Evolutionary conservation across 1,140 invertebrate species (phyloP).

Genomic region (Listronotus oregonensis): DNA sequence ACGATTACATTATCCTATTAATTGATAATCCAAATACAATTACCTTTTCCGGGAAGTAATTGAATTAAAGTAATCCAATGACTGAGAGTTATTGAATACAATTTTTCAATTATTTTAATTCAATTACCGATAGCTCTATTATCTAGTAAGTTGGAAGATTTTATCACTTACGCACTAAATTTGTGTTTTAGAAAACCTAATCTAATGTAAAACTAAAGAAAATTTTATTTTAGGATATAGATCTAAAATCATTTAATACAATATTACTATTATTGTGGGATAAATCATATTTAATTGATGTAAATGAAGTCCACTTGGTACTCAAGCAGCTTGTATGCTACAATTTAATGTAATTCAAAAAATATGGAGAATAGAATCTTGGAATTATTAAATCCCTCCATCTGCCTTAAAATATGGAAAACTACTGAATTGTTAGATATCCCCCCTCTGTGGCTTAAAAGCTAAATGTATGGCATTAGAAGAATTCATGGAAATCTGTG

Average conservation of each 20-base stretch:
- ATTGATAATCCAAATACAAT: no score
- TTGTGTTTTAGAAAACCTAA: no score
- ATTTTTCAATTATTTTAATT: no score
- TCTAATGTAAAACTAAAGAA: no score
- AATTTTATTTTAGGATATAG: slow-evolving; percentile 44
- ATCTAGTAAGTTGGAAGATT: no score
- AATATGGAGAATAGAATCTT: slow-evolving; percentile 34
- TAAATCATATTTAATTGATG: slow-evolving; percentile 24
- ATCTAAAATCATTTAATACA: slow-evolving; percentile 43
- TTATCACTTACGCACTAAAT: no score
- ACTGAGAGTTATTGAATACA: no score
- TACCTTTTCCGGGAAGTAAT: no score
- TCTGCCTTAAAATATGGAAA: slow-evolving; percentile 50
- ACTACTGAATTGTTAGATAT: slow-evolving; percentile 43
- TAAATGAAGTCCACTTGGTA: slow-evolving; percentile 41
- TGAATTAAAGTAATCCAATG: no score
- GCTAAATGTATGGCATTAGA: slow-evolving; percentile 47
- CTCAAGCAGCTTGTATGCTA: slow-evolving; percentile 46
- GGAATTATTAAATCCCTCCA: slow-evolving; percentile 37
- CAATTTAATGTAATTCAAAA: slow-evolving; percentile 46
- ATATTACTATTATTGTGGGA: slow-evolving; percentile 39
- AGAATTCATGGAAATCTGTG: slow-evolving; percentile 44
- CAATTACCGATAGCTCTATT: no score
- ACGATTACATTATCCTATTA: no score
- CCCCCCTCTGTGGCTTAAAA: slow-evolving; percentile 44